Evolutionary conservation across 1,140 invertebrate species (phyloP).

Genomic region (Battus philenor): DNA sequence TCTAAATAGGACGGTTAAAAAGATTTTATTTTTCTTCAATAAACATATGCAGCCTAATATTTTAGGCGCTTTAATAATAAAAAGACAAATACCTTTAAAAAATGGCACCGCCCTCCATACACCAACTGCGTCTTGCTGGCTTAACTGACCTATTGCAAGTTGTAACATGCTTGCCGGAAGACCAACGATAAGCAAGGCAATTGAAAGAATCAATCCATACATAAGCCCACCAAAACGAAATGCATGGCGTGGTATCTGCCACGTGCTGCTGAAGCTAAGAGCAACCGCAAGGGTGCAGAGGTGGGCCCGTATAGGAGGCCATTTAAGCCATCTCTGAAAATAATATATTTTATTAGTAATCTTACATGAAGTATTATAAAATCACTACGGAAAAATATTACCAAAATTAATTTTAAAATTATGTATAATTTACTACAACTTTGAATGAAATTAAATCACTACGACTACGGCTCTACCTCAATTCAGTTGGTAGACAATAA

Average conservation of each 20-base stretch:
- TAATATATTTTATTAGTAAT: not conserved
- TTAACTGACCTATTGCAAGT: conserved; percentile 86
- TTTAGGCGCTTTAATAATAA: not conserved
- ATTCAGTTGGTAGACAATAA: too few relatives aligned
- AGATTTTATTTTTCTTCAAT: too few relatives aligned
- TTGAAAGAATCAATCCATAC: conserved; percentile 82
- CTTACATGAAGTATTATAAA: not conserved
- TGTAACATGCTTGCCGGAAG: conserved; percentile 87
- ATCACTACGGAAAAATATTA: not conserved
- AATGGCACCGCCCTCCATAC: conserved; percentile 88
- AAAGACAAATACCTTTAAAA: conserved; percentile 80
- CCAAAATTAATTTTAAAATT: too few relatives aligned
- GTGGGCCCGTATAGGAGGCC: conserved; percentile 37
- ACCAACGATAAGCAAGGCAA: conserved; percentile 79
- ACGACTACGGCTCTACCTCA: too few relatives aligned
- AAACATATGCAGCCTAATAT: too few relatives aligned
- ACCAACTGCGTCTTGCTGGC: conserved; percentile 84
- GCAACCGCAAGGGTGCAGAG: conserved; percentile 74
- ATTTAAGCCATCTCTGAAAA: conserved; percentile 36
- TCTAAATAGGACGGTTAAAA: too few relatives aligned
- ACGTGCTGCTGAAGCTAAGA: conserved; percentile 71
- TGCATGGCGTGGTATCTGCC: conserved; percentile 74
- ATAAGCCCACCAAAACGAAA: conserved; percentile 77
- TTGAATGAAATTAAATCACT: too few relatives aligned
- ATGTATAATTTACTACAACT: too few relatives aligned